Percentiles rank a stretch among this genome's conserved stretches.
phyloP scores from a whole-genome alignment of 2,888 invertebrate species.

The Polyommatus iphigenia region DNA sequence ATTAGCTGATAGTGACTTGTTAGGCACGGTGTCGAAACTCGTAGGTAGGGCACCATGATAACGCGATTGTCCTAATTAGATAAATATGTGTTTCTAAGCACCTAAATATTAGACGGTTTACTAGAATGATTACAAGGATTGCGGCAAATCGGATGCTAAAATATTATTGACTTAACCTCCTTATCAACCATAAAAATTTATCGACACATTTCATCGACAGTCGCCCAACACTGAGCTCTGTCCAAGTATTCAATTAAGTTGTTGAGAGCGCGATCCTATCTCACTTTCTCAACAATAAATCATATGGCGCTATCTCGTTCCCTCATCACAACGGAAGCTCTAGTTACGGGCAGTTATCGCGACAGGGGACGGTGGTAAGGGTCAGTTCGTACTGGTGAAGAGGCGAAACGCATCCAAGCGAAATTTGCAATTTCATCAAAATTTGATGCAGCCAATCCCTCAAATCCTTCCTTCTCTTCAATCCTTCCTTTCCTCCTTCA shows the following conservation, averaged over 20 bases:
- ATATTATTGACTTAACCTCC: constrained; percentile 21
- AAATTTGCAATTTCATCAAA: background rate
- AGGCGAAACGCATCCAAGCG: background rate
- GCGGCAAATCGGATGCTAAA: background rate
- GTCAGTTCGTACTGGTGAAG: constrained; percentile 39
- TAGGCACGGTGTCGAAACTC: background rate
- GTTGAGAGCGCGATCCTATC: constrained; percentile 54
- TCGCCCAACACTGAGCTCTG: constrained; percentile 48
- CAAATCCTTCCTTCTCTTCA: too few relatives aligned
- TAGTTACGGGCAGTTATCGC: constrained; percentile 68
- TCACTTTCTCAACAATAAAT: constrained; percentile 42
- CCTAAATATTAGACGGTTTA: background rate
- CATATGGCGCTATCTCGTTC: constrained; percentile 48
- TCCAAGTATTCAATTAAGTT: constrained; percentile 72
- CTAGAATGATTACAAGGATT: background rate
- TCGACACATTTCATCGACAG: constrained; percentile 47
- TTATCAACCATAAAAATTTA: background rate
- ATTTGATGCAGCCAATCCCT: background rate
- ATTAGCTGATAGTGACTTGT: background rate
- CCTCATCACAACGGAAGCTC: constrained; percentile 63
- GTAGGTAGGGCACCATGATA: constrained; percentile 7
- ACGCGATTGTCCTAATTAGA: constrained; percentile 27
- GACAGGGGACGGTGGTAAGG: constrained; percentile 51
- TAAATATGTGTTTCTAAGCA: constrained; percentile 25
- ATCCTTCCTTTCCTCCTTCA: too few relatives aligned